Evolutionary conservation across 2,797 vertebrate species (phyloP), one percentile per base, ranked within the genome.

Genomic region (Sylvilagus floridanus): DNA sequence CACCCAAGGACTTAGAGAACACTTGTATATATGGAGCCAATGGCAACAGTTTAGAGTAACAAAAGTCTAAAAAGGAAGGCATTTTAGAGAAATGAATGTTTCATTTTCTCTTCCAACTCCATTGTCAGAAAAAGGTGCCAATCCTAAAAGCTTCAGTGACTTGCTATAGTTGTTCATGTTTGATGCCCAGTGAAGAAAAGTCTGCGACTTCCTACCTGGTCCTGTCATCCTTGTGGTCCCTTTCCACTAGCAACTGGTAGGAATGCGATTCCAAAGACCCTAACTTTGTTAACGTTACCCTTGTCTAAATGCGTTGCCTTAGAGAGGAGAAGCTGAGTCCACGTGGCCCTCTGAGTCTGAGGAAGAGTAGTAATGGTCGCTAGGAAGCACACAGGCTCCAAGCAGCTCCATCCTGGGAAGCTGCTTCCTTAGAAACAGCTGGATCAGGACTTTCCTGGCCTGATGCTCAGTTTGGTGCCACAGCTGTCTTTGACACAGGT

Each of bases 361-460:
- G 50, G 85, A 92, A 87, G 71, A 91, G 73, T 0, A 35, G n/a
- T n/a, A 63, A 1, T 19, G 71, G 69, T 84, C 69, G 52, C 24
- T 19, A 75, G 63, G 69, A 95, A 75, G 96, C n/a, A 93, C 90
- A 96, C 73, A 72, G 97, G 84, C 21, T 95, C 91, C 4, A 88
- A 84, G 57, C 79, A 95, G 76, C 32, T 90, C 78, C 2, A 0
- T 5, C 42, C 71, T 68, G 83, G 79, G 82, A 87, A 94, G 87
- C 35, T 28, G 73, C 62, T 85, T 96, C 97, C 78, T 93, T 71
- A 90, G 69, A 91, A 69, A 19, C 24, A 96, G 68, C 26, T 66
- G 1, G 3, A 24, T 28, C 47, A 17, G 72, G 77, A 63, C 14
- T 84, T 32, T 52, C 16, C 21, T 52, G 4, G 14, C 11, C 8